phyloP scores from a whole-genome alignment of 1,140 invertebrate species.

The Cydia strobilella region DNA sequence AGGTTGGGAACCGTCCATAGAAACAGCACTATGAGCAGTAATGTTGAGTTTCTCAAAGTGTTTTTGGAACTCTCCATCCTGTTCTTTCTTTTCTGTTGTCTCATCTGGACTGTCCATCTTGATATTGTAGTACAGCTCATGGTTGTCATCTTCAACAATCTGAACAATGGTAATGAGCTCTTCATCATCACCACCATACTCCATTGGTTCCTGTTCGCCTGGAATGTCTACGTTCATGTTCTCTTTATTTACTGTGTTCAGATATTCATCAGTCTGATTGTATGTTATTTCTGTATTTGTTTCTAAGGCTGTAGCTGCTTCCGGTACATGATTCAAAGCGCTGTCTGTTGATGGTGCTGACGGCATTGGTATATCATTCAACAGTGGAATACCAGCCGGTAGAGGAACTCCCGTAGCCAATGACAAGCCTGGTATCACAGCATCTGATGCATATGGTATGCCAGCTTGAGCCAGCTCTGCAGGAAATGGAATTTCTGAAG shows the following conservation, averaged over 20 bases:
- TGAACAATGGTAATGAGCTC: conserved; percentile 77
- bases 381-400: background rate
- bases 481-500: conserved; percentile 20
- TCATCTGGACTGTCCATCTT: conserved; percentile 66
- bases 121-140: conserved; percentile 71
- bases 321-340: background rate
- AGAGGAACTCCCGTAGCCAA: background rate
- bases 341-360: background rate
- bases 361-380: conserved; percentile 29
- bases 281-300: background rate
- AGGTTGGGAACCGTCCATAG: conserved; percentile 58
- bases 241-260: background rate
- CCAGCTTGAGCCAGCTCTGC: background rate
- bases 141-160: conserved; percentile 77
- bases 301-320: background rate
- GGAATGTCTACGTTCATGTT: conserved; percentile 44
- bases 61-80: conserved; percentile 63
- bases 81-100: conserved; percentile 46
- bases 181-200: conserved; percentile 70
- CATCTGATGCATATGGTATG: conserved; percentile 21
- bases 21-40: conserved; percentile 43
- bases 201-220: conserved; percentile 54
- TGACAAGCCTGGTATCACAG: background rate
- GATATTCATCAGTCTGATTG: background rate
- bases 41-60: conserved; percentile 71